Evolutionary conservation across 2,113 vertebrate genomes (phyloP).

Genomic region (Polypterus bichir): DNA sequence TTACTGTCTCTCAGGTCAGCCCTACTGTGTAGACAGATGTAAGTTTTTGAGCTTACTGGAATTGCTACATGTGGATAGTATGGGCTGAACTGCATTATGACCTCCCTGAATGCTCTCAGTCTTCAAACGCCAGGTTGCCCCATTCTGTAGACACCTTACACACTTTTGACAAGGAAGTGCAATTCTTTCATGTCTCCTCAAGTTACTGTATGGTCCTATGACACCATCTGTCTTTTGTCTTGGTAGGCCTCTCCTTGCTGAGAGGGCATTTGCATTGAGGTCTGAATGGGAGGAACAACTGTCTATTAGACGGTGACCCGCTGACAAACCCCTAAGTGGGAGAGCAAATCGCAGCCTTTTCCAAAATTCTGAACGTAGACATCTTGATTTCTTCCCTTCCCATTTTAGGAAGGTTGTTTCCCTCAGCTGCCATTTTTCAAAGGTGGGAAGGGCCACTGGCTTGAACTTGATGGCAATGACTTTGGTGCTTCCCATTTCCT

Average conservation of each 20-base stretch:
- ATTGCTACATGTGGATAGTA: too few species aligned
- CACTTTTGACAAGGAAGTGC: too few species aligned
- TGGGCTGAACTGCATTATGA: too few species aligned
- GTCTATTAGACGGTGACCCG: slow-evolving; percentile 63
- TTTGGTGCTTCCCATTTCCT: slow-evolving; percentile 53
- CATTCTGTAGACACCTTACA: too few species aligned
- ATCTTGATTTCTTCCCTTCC: slow-evolving; percentile 64
- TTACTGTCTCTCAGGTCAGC: too few species aligned
- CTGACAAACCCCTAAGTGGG: slow-evolving; percentile 60
- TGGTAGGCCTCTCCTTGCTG: slow-evolving; percentile 37
- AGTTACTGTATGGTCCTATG: too few species aligned
- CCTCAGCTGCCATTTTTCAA: slow-evolving; percentile 60
- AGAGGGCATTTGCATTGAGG: slow-evolving; percentile 49
- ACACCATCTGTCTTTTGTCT: slow-evolving; percentile 25
- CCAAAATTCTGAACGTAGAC: slow-evolving; percentile 66
- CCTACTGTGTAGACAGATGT: too few species aligned
- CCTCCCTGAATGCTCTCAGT: too few species aligned
- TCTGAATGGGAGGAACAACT: slow-evolving; percentile 84
- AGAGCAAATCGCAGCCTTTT: slow-evolving; percentile 65
- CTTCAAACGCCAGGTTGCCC: too few species aligned
- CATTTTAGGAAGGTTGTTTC: slow-evolving; percentile 58
- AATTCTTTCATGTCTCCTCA: too few species aligned
- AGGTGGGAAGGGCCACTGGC: slow-evolving; percentile 50
- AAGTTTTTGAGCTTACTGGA: too few species aligned
- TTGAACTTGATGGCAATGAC: slow-evolving; percentile 62